Evolutionary conservation across 35 echinoderm and acorn worm species (phyloP).

Genomic region (Nesometra sesokonis): DNA sequence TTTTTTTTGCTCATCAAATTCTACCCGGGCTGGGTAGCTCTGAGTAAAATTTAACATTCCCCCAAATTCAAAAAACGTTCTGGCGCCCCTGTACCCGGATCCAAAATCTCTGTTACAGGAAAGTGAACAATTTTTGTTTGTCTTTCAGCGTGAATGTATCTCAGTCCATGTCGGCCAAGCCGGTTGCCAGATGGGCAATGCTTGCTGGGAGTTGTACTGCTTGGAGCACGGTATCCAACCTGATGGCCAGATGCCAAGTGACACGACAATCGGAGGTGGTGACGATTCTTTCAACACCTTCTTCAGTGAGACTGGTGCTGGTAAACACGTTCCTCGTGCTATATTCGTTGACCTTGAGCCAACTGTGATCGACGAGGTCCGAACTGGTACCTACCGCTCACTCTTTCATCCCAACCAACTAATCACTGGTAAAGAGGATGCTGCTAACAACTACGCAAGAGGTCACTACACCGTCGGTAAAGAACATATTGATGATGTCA

Average conservation of each 20-base stretch:
- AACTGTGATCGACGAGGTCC: background rate
- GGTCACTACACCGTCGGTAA: background rate
- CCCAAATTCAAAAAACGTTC: no score
- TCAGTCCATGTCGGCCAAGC: conserved; percentile 6
- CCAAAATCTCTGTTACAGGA: no score
- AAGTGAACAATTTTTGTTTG: background rate
- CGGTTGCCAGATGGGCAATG: conserved; percentile 5
- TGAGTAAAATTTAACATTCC: no score
- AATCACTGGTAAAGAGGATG: background rate
- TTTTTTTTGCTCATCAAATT: no score
- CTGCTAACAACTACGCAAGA: background rate
- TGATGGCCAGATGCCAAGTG: conserved; percentile 5
- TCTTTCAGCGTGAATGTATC: background rate
- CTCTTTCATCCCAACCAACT: background rate
- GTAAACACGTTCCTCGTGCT: background rate
- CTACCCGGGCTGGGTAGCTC: no score
- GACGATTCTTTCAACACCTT: conserved; percentile 5
- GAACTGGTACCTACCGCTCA: background rate
- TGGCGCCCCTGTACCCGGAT: no score
- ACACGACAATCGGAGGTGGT: background rate
- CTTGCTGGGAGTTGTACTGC: conserved; percentile 9
- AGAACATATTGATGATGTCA: background rate
- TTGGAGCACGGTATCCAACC: conserved; percentile 2
- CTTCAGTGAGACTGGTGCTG: conserved; percentile 1
- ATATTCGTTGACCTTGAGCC: conserved; percentile 6